Conservation (phyloP, 2,797 vertebrate species). For the Cheirogaleus major region DNA sequence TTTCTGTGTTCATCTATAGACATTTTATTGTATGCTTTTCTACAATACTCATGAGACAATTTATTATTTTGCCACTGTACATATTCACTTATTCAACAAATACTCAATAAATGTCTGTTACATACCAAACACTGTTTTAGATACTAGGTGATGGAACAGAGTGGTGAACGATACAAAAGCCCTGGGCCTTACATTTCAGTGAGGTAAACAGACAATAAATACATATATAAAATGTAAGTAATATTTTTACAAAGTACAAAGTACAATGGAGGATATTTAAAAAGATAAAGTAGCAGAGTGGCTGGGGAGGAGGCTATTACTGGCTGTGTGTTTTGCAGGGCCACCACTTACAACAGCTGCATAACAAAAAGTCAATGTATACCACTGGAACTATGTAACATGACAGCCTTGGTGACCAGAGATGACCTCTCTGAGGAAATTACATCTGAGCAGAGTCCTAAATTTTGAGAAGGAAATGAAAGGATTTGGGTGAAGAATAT, state of each 20-base stretch:
- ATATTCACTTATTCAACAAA: conserved; percentile 31
- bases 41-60: background rate
- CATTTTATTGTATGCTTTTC: background rate
- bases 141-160: background rate
- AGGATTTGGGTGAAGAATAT: background rate
- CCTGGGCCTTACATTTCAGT: background rate
- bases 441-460: background rate
- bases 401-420: background rate
- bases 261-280: background rate
- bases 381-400: background rate
- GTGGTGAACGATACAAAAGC: conserved; percentile 26
- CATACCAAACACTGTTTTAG: background rate
- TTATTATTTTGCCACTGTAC: background rate
- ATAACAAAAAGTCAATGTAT: background rate
- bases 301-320: background rate
- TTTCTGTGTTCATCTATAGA: background rate
- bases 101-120: background rate
- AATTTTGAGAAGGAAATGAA: background rate
- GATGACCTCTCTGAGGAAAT: background rate
- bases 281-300: background rate
- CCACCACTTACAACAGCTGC: background rate
- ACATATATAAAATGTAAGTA: background rate
- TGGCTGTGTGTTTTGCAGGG: background rate
- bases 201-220: background rate
- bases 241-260: background rate